Conservation (phyloP, 2,797 vertebrate genomes). For the Myripristis murdjan region DNA sequence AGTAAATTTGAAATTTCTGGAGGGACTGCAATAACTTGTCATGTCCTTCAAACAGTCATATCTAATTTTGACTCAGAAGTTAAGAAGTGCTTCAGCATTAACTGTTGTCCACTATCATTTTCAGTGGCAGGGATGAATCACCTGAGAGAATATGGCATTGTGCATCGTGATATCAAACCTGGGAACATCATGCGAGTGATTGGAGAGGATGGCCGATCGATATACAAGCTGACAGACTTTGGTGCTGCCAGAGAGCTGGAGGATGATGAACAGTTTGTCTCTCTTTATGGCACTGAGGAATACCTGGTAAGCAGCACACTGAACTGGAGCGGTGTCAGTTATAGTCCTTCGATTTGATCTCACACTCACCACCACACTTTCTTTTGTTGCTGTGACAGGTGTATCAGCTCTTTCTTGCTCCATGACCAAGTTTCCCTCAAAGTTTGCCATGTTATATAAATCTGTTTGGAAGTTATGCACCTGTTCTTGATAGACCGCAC, state of each 20-base stretch:
- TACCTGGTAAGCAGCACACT: conserved; percentile 72
- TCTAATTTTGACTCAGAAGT: too few species aligned
- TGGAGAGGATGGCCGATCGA: conserved; percentile 95
- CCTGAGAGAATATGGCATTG: conserved; percentile 96
- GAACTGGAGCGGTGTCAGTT: too few species aligned
- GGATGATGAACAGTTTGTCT: conserved; percentile 98
- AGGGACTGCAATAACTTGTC: not conserved
- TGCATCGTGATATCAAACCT: conserved; percentile 97
- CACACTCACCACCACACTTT: too few species aligned
- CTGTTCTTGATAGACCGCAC: too few species aligned
- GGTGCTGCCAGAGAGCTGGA: conserved; percentile 96
- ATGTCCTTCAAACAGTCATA: not conserved
- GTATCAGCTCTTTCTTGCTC: too few species aligned
- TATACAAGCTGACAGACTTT: conserved; percentile 98
- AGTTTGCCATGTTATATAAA: too few species aligned
- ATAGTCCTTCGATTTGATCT: too few species aligned
- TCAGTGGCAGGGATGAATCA: conserved; percentile 99
- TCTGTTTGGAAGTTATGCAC: too few species aligned
- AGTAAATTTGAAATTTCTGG: too few species aligned
- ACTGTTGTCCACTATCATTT: conserved; percentile 23
- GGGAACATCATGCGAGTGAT: conserved; percentile 99
- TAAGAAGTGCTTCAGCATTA: conserved; percentile 20
- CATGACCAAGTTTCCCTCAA: too few species aligned
- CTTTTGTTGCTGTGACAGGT: too few species aligned
- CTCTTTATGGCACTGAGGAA: conserved; percentile 96